phyloP scores from a whole-genome alignment of 37 sponge, comb jelly and placozoan species.

The Oopsacas minuta region DNA sequence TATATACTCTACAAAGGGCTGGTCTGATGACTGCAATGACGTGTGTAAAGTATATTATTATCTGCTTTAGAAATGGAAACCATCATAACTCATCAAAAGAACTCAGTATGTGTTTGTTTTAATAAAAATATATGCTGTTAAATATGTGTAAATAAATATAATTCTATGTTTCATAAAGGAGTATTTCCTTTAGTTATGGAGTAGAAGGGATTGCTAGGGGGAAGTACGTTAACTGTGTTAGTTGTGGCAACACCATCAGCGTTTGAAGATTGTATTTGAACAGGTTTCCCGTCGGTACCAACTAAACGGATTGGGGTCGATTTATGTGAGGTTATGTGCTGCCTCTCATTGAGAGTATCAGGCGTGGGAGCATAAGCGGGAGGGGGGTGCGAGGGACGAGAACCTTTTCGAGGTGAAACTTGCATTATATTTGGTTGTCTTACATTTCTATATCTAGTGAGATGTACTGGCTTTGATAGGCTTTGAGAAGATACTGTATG shows the following conservation, averaged over 20 bases:
- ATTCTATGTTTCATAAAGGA: background rate
- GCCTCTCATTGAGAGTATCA: background rate
- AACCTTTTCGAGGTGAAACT: background rate
- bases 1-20: no score
- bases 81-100: no score
- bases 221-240: background rate
- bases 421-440: background rate
- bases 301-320: background rate
- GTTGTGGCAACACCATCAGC: background rate
- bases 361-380: background rate
- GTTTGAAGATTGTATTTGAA: background rate
- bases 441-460: background rate
- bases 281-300: background rate
- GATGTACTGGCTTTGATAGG: background rate
- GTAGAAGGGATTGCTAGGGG: constrained; percentile 5
- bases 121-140: no score
- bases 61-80: no score
- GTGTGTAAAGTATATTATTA: no score
- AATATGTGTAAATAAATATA: no score
- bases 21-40: no score
- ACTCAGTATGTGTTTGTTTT: no score
- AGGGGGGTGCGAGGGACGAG: background rate
- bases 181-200: background rate
- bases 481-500: background rate
- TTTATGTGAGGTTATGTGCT: background rate